These are phyloP conservation scores for Drosophila orena DNA, from an alignment of 1,140 invertebrate genomes.

Conservation along the genomic window DNA sequence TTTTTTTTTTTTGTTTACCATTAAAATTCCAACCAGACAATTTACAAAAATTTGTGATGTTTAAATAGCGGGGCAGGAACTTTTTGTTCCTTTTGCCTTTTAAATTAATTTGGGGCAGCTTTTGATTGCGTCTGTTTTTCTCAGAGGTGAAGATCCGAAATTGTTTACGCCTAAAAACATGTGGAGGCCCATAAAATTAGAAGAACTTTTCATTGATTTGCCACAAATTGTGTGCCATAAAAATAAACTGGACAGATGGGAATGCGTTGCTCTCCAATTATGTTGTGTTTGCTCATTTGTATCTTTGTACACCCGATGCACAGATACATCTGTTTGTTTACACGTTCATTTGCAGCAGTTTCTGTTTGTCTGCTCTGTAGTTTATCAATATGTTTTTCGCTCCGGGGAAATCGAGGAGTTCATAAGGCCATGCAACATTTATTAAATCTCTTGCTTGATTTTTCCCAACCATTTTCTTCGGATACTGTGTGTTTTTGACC, in stretches of 20 bases:
- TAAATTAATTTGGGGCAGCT: constrained; percentile 80
- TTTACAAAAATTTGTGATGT: constrained; percentile 81
- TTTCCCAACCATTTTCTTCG: constrained; percentile 28
- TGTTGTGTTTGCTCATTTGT: constrained; percentile 69
- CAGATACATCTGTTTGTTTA: constrained; percentile 58
- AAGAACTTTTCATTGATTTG: constrained; percentile 71
- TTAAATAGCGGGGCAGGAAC: constrained; percentile 67
- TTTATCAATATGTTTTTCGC: constrained; percentile 50
- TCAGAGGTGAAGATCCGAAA: constrained; percentile 35
- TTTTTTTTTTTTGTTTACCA: constrained; percentile 53
- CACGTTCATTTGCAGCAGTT: constrained; percentile 36
- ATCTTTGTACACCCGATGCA: constrained; percentile 46
- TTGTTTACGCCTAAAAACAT: constrained; percentile 69
- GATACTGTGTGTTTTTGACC: constrained; percentile 31
- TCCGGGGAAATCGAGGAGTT: constrained; percentile 3
- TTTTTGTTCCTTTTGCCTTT: constrained; percentile 70
- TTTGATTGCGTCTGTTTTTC: constrained; percentile 70
- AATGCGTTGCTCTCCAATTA: constrained; percentile 38
- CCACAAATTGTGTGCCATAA: constrained; percentile 78
- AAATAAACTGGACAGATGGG: constrained; percentile 59
- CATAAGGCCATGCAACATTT: constrained; percentile 52
- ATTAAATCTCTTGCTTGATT: constrained; percentile 51
- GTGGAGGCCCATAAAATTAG: constrained; percentile 64
- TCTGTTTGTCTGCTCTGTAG: constrained; percentile 9
- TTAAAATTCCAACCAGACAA: constrained; percentile 80